Evolutionary conservation across 2,888 invertebrate genomes (phyloP).

Genomic region (Harpagoxenus sublaevis): DNA sequence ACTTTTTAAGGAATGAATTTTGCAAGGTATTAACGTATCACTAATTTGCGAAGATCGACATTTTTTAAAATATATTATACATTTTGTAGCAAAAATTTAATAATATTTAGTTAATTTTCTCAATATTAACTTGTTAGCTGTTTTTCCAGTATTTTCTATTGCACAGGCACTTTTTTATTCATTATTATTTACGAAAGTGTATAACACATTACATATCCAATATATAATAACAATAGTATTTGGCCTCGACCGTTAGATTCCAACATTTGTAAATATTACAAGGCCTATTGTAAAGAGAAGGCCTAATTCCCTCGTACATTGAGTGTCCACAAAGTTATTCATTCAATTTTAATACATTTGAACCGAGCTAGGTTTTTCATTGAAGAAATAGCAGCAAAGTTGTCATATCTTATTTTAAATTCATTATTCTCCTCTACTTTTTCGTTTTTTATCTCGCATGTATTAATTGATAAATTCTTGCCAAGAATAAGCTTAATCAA

Average conservation of each 20-base stretch:
- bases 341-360: constrained; percentile 24
- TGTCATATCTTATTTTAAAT: background rate
- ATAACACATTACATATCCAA: constrained; percentile 14
- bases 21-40: background rate
- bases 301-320: constrained; percentile 61
- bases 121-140: background rate
- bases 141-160: constrained; percentile 51
- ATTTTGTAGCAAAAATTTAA: constrained; percentile 6
- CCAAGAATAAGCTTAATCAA: background rate
- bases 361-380: background rate
- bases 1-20: background rate
- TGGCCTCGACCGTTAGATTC: constrained; percentile 69
- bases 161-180: constrained; percentile 59
- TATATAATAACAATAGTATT: constrained; percentile 62
- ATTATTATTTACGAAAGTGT: constrained; percentile 66
- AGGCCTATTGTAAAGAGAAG: constrained; percentile 62
- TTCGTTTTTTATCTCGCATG: background rate
- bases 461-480: constrained; percentile 10
- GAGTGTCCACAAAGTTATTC: constrained; percentile 41
- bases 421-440: background rate
- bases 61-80: background rate
- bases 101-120: background rate
- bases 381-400: constrained; percentile 13
- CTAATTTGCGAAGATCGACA: background rate
- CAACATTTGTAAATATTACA: constrained; percentile 73